Evolutionary conservation across 2,797 vertebrate genomes (phyloP), one percentile per base, ranked within the genome.

Genomic region (Sebastes aleutianus): DNA sequence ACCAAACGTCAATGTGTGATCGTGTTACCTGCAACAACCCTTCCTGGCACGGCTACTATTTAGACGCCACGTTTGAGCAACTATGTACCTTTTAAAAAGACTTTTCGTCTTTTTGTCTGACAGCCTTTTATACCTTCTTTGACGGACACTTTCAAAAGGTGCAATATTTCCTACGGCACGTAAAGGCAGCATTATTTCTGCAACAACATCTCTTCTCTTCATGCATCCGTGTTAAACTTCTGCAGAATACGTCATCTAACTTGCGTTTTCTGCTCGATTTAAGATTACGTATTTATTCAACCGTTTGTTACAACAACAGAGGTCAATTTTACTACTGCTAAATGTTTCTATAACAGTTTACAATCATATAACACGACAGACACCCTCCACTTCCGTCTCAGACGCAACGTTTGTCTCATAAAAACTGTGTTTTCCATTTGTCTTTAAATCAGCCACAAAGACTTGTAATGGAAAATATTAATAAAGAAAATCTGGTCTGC

Each of bases 351-450:
- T 0, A 43, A 11, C 26, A 16, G 7, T n/a, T 59, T 78, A 32
- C 26, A 58, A 77, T 22, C 16, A 18, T 56, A 80, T 26, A 75
- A 83, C 50, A 74, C 14, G 7, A 24, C 43, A 58, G 8, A 5
- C 61, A 68, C 62, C 65, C 69, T 69, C 65, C 63, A 36, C 57
- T 75, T 80, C 62, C 58, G 24, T 24, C 26, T 69, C 10, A 32
- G 14, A 69, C 10, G 1, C 24, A 62, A 6, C 7, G n/a, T 26
- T 65, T n/a, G 34, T 32, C 3, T 2, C 14, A 27, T 14, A 36
- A 56, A 26, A 26, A 36, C 11, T 12, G 34, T 36, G 24, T 39
- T 84, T 68, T 32, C 20, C n/a, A 39, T 20, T 54, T 59, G 59
- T 27, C 34, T 71, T 73, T 73, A 11, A 79, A 67, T 59, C 20